These are phyloP conservation scores for Condylostylus longicornis DNA, from an alignment of 1,140 invertebrate species.

Conservation along the genomic window DNA sequence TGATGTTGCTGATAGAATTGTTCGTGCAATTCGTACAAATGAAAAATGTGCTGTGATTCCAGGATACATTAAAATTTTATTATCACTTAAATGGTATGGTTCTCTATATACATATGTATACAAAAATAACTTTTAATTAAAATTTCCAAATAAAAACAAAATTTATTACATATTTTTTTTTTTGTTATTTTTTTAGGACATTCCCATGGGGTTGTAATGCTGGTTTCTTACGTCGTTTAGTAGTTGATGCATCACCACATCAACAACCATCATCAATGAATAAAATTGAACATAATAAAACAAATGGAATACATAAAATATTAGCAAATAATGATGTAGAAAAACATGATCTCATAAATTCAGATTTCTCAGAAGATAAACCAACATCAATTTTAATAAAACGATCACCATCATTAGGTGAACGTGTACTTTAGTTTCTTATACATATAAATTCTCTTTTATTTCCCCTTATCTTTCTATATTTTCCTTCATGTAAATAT, in stretches of 20 bases:
- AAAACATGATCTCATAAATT: conserved; percentile 14
- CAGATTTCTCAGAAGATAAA: conserved; percentile 17
- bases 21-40: conserved; percentile 67
- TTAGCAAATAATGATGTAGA: not conserved
- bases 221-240: conserved; percentile 45
- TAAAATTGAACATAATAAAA: conserved; percentile 1
- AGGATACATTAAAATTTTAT: conserved; percentile 44
- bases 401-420: conserved; percentile 27
- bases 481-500: no score
- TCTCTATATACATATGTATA: not conserved
- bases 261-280: conserved; percentile 9
- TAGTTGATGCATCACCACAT: conserved; percentile 45
- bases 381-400: conserved; percentile 28
- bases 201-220: conserved; percentile 49
- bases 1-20: conserved; percentile 68
- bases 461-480: no score
- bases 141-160: not conserved
- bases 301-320: not conserved
- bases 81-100: conserved; percentile 54
- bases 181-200: conserved; percentile 38
- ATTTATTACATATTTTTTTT: not conserved
- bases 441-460: no score
- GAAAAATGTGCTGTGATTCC: conserved; percentile 67
- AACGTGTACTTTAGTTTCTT: conserved; percentile 29
- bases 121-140: not conserved